phyloP scores from a whole-genome alignment of 2,888 invertebrate genomes.

The Clunio marinus region DNA sequence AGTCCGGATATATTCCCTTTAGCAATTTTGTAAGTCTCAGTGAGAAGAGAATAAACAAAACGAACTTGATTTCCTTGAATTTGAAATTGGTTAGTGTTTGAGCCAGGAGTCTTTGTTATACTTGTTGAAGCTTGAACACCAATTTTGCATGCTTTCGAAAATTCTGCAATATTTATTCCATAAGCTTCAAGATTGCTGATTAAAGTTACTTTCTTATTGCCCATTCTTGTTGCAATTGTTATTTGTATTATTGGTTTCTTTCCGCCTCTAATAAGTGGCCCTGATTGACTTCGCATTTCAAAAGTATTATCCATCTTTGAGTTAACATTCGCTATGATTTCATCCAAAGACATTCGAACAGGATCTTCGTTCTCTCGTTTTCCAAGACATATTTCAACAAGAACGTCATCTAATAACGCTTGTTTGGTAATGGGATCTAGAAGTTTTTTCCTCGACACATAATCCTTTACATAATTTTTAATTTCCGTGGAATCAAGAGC shows the following conservation, averaged over 20 bases:
- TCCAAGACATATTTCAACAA: slow-evolving; percentile 45
- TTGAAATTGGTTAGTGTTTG: slow-evolving; percentile 70
- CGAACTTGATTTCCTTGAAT: slow-evolving; percentile 87
- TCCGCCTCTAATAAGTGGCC: slow-evolving; percentile 55
- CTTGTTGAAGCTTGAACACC: slow-evolving; percentile 84
- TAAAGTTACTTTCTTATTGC: slow-evolving; percentile 88
- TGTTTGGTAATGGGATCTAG: slow-evolving; percentile 48
- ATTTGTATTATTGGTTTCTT: slow-evolving; percentile 74
- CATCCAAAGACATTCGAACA: slow-evolving; percentile 58
- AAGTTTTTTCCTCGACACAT: slow-evolving; percentile 63
- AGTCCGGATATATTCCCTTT: slow-evolving; percentile 49
- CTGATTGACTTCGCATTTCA: slow-evolving; percentile 48
- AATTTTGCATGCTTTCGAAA: slow-evolving; percentile 77
- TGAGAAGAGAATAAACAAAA: slow-evolving; percentile 49
- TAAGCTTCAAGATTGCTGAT: slow-evolving; percentile 84
- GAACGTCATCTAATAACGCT: slow-evolving; percentile 46
- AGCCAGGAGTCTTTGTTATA: slow-evolving; percentile 67
- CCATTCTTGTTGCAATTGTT: slow-evolving; percentile 69
- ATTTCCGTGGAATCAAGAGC: slow-evolving; percentile 61
- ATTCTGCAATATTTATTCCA: slow-evolving; percentile 73
- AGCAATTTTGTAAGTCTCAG: slow-evolving; percentile 51
- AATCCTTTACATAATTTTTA: slow-evolving; percentile 64
- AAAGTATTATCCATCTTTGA: slow-evolving; percentile 59
- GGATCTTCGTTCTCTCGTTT: slow-evolving; percentile 5
- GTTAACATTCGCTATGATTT: slow-evolving; percentile 61